Conservation (phyloP, 1,140 invertebrate species). For the Trichomalopsis sarcophagae region DNA sequence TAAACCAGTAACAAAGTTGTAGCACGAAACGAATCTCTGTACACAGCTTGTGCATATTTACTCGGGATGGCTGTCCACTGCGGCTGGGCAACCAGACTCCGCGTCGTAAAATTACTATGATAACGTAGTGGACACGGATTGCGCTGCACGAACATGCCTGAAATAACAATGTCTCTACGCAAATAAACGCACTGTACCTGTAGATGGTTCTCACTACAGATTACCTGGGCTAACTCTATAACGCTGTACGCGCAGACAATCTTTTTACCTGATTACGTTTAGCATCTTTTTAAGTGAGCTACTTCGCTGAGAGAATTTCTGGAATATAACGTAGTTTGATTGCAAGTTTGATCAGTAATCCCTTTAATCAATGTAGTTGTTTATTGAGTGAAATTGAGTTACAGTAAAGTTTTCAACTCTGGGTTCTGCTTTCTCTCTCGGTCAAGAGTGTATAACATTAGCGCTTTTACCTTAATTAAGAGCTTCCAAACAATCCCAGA, state of each 20-base stretch:
- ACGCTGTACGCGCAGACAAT: too few relatives aligned
- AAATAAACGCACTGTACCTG: not conserved
- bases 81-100: not conserved
- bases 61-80: not conserved
- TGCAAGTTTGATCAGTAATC: not conserved
- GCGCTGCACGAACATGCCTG: not conserved
- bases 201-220: too few relatives aligned
- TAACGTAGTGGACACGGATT: not conserved
- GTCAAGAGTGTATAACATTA: not conserved
- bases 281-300: too few relatives aligned
- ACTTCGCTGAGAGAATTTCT: too few relatives aligned
- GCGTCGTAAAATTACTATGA: slow-evolving; percentile 6
- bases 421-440: not conserved
- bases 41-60: not conserved
- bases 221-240: too few relatives aligned
- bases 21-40: too few relatives aligned
- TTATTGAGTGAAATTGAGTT: not conserved
- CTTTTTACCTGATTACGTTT: too few relatives aligned
- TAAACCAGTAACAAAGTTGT: too few relatives aligned
- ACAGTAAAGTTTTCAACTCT: not conserved
- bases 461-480: not conserved
- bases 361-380: too few relatives aligned
- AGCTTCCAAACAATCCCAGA: not conserved
- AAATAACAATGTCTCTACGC: not conserved
- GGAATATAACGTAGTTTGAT: not conserved